Base-by-base conservation (phyloP, 2,888 invertebrate species). In the Protula sp. region DNA sequence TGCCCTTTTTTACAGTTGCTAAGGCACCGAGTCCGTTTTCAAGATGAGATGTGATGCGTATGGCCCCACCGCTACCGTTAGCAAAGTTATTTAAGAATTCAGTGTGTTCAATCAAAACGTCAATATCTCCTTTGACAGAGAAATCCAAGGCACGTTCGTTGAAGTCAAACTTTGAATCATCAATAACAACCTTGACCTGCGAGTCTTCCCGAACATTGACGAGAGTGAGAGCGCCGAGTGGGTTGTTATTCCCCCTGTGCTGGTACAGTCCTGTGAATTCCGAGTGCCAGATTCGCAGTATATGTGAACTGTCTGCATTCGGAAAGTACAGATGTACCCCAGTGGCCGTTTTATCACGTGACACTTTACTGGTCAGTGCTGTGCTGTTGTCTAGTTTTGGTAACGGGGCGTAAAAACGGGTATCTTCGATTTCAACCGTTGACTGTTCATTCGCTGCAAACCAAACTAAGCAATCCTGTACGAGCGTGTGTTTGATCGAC, bases 21-120 rank as follows among this genome's bases (percentile, higher is more conserved):
- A 55, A 28, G 4, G 31, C 29, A 9, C 47, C 57, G 9, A 58
- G 29, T 1, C 56, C 60, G n/a, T 29, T 26, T 26, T 24, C 4
- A 29, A 52, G 26, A n/a, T 26, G 50, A 24, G 60, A 24, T 14
- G 56, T 52, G 3, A 61, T 9, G 19, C 57, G 53, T n/a, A 63
- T 29, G 9, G 60, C 63, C n/a, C 63, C 63, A 3, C 63, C 63
- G 22, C 57, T 28, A 3, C 63, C 63, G 3, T 31, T 24, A 2
- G 58, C 63, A 22, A 30, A 29, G 27, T 63, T 63, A n/a, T 52
- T 54, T 1, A n/a, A 5, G 30, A 63, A 63, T 9, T 5, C 2
- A 51, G 59, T 54, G 19, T 54, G n/a, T 9, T 9, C 27, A 3
- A 63, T 24, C 14, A 29, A 24, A 14, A 63, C 22, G n/a, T 30